These are phyloP conservation scores for Aphelenchoides besseyi DNA, from an alignment of 1,140 invertebrate genomes.

Conservation along the genomic window DNA sequence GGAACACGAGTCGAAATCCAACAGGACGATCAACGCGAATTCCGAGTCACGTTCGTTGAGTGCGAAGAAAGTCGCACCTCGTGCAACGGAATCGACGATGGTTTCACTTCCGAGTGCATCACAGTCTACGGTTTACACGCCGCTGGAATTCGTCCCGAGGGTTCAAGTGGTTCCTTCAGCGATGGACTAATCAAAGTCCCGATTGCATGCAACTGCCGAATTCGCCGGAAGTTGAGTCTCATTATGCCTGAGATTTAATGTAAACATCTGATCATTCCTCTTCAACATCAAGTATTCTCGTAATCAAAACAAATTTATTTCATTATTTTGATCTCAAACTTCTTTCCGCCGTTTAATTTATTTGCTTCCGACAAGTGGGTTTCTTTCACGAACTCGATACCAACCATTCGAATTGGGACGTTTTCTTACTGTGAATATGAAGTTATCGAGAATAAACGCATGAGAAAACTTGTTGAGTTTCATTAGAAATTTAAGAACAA, in stretches of 20 bases:
- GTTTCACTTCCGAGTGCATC: constrained; percentile 45
- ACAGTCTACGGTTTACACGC: constrained; percentile 41
- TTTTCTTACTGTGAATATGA: too few relatives aligned
- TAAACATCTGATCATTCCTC: not conserved
- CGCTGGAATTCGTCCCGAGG: constrained; percentile 40
- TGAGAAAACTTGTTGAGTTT: not conserved
- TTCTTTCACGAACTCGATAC: not conserved
- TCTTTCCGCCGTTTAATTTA: not conserved
- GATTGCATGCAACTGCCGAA: constrained; percentile 41
- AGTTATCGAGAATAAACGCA: not conserved
- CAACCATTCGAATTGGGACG: too few relatives aligned
- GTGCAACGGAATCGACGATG: constrained; percentile 40
- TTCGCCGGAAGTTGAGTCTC: constrained; percentile 32
- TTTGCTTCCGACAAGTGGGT: not conserved
- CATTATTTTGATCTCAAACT: not conserved
- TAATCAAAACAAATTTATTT: too few relatives aligned
- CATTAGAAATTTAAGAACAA: not conserved
- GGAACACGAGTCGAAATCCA: constrained; percentile 41
- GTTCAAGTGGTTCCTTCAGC: constrained; percentile 26
- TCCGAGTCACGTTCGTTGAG: constrained; percentile 39
- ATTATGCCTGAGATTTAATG: not conserved
- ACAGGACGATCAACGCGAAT: constrained; percentile 33
- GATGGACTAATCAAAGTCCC: constrained; percentile 43
- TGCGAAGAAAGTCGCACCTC: constrained; percentile 23
- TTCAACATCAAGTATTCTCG: not conserved